Percentiles rank a stretch among this genome's conserved stretches.
phyloP scores from a whole-genome alignment of 2,113 vertebrate genomes.

The Pelecanus crispus region DNA sequence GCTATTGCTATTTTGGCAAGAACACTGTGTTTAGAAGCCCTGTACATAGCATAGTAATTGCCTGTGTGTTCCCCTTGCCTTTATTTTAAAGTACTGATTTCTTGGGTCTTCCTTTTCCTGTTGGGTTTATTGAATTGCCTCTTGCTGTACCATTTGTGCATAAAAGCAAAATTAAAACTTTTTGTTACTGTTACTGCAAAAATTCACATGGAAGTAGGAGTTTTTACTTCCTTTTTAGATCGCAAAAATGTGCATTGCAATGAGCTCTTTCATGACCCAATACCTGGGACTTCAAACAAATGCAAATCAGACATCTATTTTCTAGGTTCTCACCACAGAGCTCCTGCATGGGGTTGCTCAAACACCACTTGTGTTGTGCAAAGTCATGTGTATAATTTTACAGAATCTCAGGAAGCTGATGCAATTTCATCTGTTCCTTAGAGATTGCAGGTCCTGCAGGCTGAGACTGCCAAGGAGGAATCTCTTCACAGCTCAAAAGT shows the following conservation, averaged over 20 bases:
- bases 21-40: not conserved
- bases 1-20: not conserved
- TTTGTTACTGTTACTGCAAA: not conserved
- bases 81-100: not conserved
- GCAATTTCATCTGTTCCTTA: not conserved
- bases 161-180: not conserved
- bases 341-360: not conserved
- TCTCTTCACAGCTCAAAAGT: not conserved
- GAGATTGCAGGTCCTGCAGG: not conserved
- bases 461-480: not conserved
- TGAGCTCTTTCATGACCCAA: not conserved
- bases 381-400: not conserved
- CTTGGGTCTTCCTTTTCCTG: not conserved
- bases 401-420: not conserved
- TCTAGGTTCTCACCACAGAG: not conserved
- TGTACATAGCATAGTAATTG: not conserved
- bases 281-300: not conserved
- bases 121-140: not conserved
- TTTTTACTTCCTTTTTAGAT: not conserved
- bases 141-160: not conserved
- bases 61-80: not conserved
- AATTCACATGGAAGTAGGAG: not conserved
- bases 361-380: not conserved
- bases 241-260: not conserved
- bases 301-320: not conserved